phyloP scores from a whole-genome alignment of 2,113 vertebrate species.

The Helogale parvula region DNA sequence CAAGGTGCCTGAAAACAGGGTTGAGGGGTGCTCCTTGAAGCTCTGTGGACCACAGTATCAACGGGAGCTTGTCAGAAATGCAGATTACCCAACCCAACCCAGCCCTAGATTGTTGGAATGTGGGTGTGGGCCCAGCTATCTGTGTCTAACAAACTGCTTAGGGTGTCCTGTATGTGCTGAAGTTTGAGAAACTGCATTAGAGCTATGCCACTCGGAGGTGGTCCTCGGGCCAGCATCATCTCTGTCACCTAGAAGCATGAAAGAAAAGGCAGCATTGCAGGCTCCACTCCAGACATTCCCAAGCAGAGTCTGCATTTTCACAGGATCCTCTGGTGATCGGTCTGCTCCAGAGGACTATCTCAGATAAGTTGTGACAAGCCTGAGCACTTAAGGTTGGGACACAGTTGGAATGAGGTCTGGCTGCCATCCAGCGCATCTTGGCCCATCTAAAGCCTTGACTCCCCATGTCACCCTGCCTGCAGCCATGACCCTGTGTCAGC shows the following conservation, averaged over 20 bases:
- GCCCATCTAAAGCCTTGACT: not conserved
- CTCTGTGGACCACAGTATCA: not conserved
- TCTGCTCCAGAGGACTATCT: not conserved
- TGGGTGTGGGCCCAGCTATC: not conserved
- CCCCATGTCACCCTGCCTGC: not conserved
- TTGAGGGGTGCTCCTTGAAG: not conserved
- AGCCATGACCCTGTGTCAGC: too few relatives aligned
- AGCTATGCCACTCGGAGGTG: rapidly evolving
- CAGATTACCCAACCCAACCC: not conserved
- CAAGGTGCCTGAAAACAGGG: not conserved
- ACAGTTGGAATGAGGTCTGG: not conserved
- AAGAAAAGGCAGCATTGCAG: not conserved
- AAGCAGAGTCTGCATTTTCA: not conserved
- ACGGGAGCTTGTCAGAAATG: not conserved
- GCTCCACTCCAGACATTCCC: not conserved
- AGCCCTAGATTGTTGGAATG: not conserved
- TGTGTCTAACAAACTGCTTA: not conserved
- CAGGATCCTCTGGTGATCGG: not conserved
- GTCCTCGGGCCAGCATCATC: rapidly evolving
- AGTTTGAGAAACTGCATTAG: not conserved
- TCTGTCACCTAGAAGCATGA: not conserved
- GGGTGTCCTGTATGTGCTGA: rapidly evolving
- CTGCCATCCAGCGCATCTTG: not conserved
- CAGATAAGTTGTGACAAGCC: not conserved
- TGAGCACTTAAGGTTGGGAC: not conserved